Percentiles rank a stretch among this genome's conserved stretches.
phyloP scores from a whole-genome alignment of 1,140 invertebrate species.

The Drosophila kohkoa region DNA sequence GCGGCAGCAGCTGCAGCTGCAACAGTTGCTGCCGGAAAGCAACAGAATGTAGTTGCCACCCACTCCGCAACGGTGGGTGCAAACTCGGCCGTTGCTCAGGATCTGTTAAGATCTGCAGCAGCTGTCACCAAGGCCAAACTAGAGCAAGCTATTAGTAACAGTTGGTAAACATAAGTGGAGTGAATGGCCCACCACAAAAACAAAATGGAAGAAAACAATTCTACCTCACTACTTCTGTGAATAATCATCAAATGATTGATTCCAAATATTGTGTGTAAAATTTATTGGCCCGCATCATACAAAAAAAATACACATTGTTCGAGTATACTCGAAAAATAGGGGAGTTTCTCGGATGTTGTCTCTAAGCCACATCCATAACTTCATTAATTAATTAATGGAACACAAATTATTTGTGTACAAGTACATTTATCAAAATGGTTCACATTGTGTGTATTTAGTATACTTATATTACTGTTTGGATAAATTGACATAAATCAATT shows the following conservation, averaged over 20 bases:
- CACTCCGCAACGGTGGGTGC: conserved; percentile 87
- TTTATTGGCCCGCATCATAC: conserved; percentile 22
- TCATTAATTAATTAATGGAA: too few relatives aligned
- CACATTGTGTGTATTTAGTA: too few relatives aligned
- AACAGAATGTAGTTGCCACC: conserved; percentile 45
- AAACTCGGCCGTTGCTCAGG: conserved; percentile 53
- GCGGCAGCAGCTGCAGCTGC: conserved; percentile 77
- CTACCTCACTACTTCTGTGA: conserved; percentile 84
- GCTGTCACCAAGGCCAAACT: conserved; percentile 74
- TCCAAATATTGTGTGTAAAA: conserved; percentile 61
- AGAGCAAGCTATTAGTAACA: conserved; percentile 73
- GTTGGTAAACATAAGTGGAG: conserved; percentile 55
- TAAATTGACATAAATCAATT: background rate
- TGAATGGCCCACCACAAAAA: background rate
- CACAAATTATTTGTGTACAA: too few relatives aligned
- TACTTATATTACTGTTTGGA: too few relatives aligned
- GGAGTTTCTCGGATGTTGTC: conserved; percentile 5
- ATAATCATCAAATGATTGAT: conserved; percentile 79
- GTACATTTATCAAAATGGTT: too few relatives aligned
- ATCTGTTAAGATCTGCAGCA: conserved; percentile 51
- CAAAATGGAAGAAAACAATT: conserved; percentile 69
- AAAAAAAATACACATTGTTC: conserved; percentile 9
- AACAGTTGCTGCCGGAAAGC: conserved; percentile 68
- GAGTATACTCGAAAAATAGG: background rate
- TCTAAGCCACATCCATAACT: too few relatives aligned